phyloP scores from a whole-genome alignment of 1,140 invertebrate genomes.

The Pseudomyrmex dendroicus region DNA sequence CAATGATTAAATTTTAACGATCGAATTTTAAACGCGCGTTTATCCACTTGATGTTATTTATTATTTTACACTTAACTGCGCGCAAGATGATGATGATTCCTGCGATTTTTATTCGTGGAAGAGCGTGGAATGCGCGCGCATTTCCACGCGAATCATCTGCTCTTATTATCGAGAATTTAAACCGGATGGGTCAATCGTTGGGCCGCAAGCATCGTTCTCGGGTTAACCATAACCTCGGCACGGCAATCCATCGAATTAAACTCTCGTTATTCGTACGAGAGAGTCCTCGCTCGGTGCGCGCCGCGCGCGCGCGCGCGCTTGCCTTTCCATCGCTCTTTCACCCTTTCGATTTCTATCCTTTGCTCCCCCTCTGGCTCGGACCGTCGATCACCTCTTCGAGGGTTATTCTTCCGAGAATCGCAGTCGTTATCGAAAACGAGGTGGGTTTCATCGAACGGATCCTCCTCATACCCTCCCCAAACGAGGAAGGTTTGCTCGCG shows the following conservation, averaged over 20 bases:
- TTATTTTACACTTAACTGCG: too few species aligned
- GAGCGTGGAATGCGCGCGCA: not conserved
- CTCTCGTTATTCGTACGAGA: conserved; percentile 44
- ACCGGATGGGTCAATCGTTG: conserved; percentile 37
- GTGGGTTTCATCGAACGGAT: conserved; percentile 25
- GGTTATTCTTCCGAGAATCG: conserved; percentile 55
- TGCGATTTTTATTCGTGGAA: not conserved
- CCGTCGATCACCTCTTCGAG: conserved; percentile 3
- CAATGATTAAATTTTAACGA: too few species aligned
- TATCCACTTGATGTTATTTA: too few species aligned
- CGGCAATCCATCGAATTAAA: conserved; percentile 52
- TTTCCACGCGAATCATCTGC: not conserved
- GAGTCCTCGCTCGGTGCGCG: conserved; percentile 17
- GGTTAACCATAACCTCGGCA: conserved; percentile 40
- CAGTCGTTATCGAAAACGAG: conserved; percentile 69
- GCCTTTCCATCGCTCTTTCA: conserved; percentile 23
- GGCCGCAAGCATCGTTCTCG: conserved; percentile 6
- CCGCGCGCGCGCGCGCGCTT: not conserved
- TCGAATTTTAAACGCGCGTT: too few species aligned
- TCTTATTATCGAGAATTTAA: conserved; percentile 33
- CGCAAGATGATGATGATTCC: too few species aligned
- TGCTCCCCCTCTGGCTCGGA: not conserved
- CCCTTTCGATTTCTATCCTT: conserved; percentile 41
- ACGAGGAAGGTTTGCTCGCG: conserved; percentile 31
- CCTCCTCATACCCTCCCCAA: conserved; percentile 2